Evolutionary conservation across 2,797 vertebrate species (phyloP).

Genomic region (Prionace glauca): DNA sequence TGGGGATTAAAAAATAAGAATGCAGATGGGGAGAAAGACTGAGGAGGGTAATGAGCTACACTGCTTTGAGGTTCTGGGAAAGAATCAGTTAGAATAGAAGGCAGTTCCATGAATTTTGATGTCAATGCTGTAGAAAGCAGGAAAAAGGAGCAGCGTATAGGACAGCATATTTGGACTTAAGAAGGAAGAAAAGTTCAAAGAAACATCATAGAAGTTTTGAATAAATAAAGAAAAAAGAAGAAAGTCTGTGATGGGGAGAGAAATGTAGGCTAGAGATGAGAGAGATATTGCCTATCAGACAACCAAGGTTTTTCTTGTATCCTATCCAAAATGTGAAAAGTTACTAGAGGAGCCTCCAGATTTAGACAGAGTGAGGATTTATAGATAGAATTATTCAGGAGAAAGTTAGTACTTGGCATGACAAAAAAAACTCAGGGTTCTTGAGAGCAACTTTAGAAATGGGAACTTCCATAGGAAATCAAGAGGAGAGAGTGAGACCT

Average conservation of each 20-base stretch:
- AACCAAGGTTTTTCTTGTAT: not conserved
- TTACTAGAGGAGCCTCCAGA: not conserved
- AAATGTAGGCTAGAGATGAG: not conserved
- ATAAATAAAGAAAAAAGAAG: conserved; percentile 5
- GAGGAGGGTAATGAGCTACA: not conserved
- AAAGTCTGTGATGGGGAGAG: not conserved
- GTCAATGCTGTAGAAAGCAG: not conserved
- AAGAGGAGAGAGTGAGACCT: not conserved
- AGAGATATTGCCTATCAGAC: not conserved
- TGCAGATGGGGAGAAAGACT: not conserved
- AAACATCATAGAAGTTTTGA: conserved; percentile 1
- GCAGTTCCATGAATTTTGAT: not conserved
- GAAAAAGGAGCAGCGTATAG: not conserved
- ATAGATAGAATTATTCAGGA: not conserved
- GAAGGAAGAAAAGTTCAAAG: not conserved
- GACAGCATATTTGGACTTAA: not conserved
- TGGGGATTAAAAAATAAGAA: not conserved
- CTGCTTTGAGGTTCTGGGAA: not conserved
- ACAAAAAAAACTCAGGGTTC: not conserved
- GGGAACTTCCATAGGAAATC: not conserved
- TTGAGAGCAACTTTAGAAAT: not conserved
- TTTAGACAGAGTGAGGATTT: not conserved
- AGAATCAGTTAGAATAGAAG: not conserved
- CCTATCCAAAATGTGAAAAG: not conserved
- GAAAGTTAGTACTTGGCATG: not conserved